Conservation (phyloP, 1,140 invertebrate species). For the Brachystomella parvula region DNA sequence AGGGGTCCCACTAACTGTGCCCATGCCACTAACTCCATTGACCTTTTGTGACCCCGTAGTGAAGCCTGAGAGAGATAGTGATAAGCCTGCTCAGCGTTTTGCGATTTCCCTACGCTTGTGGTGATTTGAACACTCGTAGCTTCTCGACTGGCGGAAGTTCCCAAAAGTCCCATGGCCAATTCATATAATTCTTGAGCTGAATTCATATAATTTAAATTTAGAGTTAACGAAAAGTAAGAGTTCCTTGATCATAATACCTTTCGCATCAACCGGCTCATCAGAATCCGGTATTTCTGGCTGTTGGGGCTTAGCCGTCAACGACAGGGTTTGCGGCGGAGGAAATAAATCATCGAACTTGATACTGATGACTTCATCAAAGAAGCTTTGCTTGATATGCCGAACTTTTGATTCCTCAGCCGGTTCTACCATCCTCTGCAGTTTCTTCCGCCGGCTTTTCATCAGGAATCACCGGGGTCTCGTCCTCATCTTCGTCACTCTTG, state of each 20-base stretch:
- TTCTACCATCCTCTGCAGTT: background rate
- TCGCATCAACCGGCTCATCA: constrained; percentile 18
- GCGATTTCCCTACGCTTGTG: constrained; percentile 34
- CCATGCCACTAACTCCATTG: constrained; percentile 77
- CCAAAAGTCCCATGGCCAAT: constrained; percentile 53
- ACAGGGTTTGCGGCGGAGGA: background rate
- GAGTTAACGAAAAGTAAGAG: background rate
- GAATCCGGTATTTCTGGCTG: constrained; percentile 16
- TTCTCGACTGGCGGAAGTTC: constrained; percentile 42
- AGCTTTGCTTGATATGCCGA: background rate
- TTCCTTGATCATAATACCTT: constrained; percentile 13
- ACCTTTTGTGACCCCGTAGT: constrained; percentile 65
- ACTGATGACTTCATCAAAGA: background rate
- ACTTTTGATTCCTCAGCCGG: background rate
- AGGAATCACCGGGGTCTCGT: background rate
- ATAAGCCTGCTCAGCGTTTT: constrained; percentile 58
- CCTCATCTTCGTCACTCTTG: background rate
- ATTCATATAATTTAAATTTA: background rate
- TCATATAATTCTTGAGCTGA: constrained; percentile 53
- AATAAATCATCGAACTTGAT: background rate
- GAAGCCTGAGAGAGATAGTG: constrained; percentile 63
- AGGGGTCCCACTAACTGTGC: constrained; percentile 69
- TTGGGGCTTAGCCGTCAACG: background rate
- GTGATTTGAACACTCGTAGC: constrained; percentile 47
- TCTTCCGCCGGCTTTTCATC: background rate